A percentile compares a stretch with the other conserved stretches of the same genome.
These are phyloP conservation scores for Pseudomyrmex concolor DNA, from an alignment of 1,140 invertebrate genomes.

Conservation along the genomic window DNA sequence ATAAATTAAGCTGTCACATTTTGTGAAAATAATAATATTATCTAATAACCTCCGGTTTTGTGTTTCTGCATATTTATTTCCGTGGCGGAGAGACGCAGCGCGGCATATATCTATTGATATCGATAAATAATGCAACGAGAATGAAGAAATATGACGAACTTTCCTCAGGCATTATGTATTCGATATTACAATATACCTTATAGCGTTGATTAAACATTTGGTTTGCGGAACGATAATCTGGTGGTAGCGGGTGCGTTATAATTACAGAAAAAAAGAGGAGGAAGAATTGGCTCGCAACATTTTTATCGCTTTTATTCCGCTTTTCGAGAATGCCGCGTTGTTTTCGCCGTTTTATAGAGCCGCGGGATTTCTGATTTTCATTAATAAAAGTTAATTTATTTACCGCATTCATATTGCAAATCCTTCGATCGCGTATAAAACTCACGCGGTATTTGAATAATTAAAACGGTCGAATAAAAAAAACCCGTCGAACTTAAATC, in stretches of 20 bases:
- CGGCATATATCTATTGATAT: background rate
- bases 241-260: conserved; percentile 47
- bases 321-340: conserved; percentile 62
- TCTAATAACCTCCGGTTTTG: background rate
- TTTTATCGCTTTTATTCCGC: conserved; percentile 53
- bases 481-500: conserved; percentile 69
- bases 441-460: conserved; percentile 67
- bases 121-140: conserved; percentile 1
- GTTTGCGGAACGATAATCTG: conserved; percentile 55
- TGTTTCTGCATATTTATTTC: background rate
- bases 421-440: conserved; percentile 65
- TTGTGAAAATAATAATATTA: conserved; percentile 31
- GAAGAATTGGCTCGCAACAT: conserved; percentile 52
- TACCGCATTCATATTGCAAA: conserved; percentile 72
- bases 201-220: conserved; percentile 59
- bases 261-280: conserved; percentile 44
- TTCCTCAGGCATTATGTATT: conserved; percentile 19
- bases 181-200: conserved; percentile 58
- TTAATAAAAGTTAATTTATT: conserved; percentile 74
- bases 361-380: conserved; percentile 64
- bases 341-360: conserved; percentile 60
- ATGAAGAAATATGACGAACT: background rate
- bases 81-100: background rate
- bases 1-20: background rate
- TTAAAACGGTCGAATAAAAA: conserved; percentile 71